Base-by-base conservation (phyloP, 1,140 invertebrate genomes). In the Drosophila lacertosa region DNA sequence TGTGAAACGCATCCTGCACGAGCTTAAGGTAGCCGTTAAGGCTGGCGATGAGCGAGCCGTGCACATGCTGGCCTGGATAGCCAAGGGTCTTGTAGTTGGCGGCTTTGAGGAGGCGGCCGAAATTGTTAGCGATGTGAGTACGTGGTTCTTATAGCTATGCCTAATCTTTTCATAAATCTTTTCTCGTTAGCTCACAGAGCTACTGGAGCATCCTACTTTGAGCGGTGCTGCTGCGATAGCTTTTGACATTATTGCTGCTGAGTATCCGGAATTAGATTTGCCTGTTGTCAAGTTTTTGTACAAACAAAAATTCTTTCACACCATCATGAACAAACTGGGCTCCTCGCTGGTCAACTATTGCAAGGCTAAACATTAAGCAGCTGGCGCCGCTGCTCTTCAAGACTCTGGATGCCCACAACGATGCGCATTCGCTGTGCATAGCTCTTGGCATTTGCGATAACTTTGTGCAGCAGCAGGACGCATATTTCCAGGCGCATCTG, bases 341-440 rank as follows among this genome's bases (percentile, higher is more conserved):
- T 74, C 69, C 24, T 92, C 93, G 45, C 74, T 92, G 42, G 77
- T 83, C 2, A 77, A 90, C 29, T 91, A 91, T 3, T 93, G 93
- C 70, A 60, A 92, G 93, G 71, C 92, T 93, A 77, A 93, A 95
- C 82, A 93, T 95, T 77, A 80, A 91, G 71, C 92, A 96, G 94
- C 92, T 95, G 50, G 92, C 94, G 18, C 94, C 94, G 42, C 81
- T 96, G 69, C 91, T 96, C n/a, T 92, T 95, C 35, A 93, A 95
- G 66, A 94, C 93, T 62, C 82, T 96, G 24, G 93, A 94, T 15
- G 92, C 93, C 45, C 92, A 93, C 37, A 93, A 74, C n/a, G 78
- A 95, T 73, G 91, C 92, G 18, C 91, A 94, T 50, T 81, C 94
- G 40, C 74, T 95, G 10, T 70, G 92, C 22, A 93, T 94, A 10